Evolutionary conservation across 2,113 vertebrate genomes (phyloP), one percentile per base, ranked within the genome.

Genomic region (Hemiprocne comata): DNA sequence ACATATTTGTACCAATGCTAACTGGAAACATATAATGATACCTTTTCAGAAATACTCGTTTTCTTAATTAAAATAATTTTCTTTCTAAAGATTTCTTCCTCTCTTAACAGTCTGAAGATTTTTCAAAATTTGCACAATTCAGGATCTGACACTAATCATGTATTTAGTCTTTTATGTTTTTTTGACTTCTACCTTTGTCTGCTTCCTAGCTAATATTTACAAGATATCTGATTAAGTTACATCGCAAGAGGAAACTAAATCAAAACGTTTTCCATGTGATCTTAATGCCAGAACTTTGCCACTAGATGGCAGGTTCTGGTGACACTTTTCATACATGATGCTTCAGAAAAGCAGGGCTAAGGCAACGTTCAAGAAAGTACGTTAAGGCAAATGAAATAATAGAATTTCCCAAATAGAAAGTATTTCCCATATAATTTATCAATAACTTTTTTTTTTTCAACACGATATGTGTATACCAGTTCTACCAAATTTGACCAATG

Each of bases 251-350:
- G 60, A 50, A 78, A 69, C 26, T 76, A 91, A 84, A 87, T 12
- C 1, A 11, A 51, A 86, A 4, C 9, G 42, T 55, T 92, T 82
- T 51, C 71, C 21, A 5, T 34, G 54, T n/a, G 9, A 11, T 57
- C 33, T 71, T 51, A 75, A 44, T 66, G 38, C 54, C 65, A 72
- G 25, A 48, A 40, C 10, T 16, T 83, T 90, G 85, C 92, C 98
- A 94, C 87, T 93, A 98, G 98, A 60, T 96, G 97, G 97, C 81
- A 95, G 88, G 83, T 70, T 64, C 76, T 53, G 70, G 77, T 31
- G 86, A 48, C 33, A 80, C 78, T 76, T 66, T 46, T 89, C 17
- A 10, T 11, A 11, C 2, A 16, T 13, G 26, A 11, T 24, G 55
- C 36, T 31, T 46, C n/a, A 44, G 57, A 78, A 66, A 42, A 77